Conservation (phyloP, 2,113 vertebrate genomes). For the Tragelaphus strepsiceros region DNA sequence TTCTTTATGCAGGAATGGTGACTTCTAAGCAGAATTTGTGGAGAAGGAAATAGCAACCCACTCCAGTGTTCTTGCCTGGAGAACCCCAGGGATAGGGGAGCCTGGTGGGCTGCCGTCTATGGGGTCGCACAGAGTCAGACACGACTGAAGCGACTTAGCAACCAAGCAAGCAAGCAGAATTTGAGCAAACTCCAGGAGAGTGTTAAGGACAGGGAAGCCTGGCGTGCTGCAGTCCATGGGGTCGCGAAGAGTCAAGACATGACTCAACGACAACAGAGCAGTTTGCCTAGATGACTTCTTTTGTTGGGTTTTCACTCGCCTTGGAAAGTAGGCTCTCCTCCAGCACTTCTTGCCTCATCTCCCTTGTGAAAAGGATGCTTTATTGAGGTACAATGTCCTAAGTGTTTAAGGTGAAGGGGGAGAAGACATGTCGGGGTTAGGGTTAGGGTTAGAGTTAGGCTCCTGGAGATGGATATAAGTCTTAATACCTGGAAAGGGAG, state of each 20-base stretch:
- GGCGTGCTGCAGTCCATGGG: neutral
- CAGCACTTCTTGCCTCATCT: neutral
- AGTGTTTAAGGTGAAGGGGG: neutral
- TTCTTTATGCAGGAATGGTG: neutral
- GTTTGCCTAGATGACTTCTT: neutral
- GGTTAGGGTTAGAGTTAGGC: neutral
- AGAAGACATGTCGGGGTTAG: rapidly evolving
- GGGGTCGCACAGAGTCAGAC: too few species aligned
- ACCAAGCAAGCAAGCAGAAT: neutral
- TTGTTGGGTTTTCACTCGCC: neutral
- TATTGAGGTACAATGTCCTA: neutral
- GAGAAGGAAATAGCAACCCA: too few species aligned
- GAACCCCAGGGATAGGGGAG: too few species aligned
- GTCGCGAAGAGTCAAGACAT: rapidly evolving
- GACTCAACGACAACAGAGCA: rapidly evolving
- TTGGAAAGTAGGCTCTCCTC: neutral
- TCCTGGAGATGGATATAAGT: neutral
- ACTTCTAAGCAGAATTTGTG: neutral
- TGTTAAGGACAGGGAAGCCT: neutral
- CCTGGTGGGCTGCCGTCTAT: too few species aligned
- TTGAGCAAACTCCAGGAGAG: rapidly evolving
- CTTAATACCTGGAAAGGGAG: neutral
- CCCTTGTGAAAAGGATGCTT: neutral
- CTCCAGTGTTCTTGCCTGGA: too few species aligned
- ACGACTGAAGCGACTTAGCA: too few species aligned